Evolutionary conservation across 1,140 invertebrate genomes (phyloP), one percentile per base, ranked within the genome.

Genomic region (Sesamia nonagrioides): DNA sequence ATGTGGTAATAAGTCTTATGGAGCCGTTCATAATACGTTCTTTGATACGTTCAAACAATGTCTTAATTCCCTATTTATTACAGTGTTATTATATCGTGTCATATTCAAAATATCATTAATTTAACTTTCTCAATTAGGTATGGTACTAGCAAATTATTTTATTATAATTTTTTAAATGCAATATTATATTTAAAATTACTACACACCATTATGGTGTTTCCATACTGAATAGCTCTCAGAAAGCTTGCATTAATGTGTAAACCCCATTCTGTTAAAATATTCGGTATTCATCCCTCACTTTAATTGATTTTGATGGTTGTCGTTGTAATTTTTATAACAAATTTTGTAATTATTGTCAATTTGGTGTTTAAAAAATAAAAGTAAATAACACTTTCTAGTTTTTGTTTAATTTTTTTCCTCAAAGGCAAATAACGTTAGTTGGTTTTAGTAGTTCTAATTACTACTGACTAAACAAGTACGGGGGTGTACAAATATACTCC

Each of bases 341-440:
- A 71, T 37, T 73, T 58, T 73, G 52, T 58, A 73, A 60, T 73
- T 71, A 73, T 73, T 75, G 73, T 75, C 73, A 75, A 75, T 75
- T 75, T 75, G 73, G 73, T 75, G 73, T 75, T 75, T 50, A 75
- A 63, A 75, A 75, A 74, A 58, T 75, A 61, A 50, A 75, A 63
- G 42, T 75, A 75, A 75, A 63, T 75, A 50, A 48, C 40, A 60
- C 21, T 61, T 69, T 69, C 4, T 9, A 9, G 13, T 2, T 8
- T 33, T 45, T 69, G 66, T 61, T 45, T 60, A 48, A 60, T 37
- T 75, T 42, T 60, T 50, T 50, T 27, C 21, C 6, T 0, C 6
- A 27, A 18, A 18, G 21, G 21, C 0, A 6, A 50, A 27, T 27
- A 13, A 15, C 3, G 15, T 2, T n/a, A 6, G 13, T 4, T 50